Evolutionary conservation across 2,113 vertebrate species (phyloP), one percentile per base, ranked within the genome.

Genomic region (Neofelis nebulosa): DNA sequence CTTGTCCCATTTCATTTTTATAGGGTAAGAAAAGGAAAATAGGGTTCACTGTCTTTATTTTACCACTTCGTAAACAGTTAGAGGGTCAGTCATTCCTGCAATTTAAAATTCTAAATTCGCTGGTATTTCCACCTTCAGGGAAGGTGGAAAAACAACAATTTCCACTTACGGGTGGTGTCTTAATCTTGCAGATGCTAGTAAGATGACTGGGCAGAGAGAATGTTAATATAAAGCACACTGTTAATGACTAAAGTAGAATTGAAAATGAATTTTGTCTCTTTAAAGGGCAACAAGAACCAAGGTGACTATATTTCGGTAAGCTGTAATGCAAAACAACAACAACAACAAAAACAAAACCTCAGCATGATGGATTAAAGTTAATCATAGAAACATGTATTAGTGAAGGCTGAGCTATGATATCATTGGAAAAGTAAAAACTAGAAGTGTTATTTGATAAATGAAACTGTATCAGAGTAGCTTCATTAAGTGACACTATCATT

Each of bases 71-170:
- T 88, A 31, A 81, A 92, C 31, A 82, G 15, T 36, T 85, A 74
- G 48, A 78, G 61, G 4, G 15, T n/a, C 78, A 89, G 65, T 91
- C 83, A 78, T 91, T 52, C 33, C 68, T 96, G 5, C 41, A 80
- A 31, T 78, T 95, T 71, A 96, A 74, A 94, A 74, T 97, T 68
- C 71, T 73, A 41, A 73, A 82, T 95, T 96, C 71, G 19, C 65
- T 52, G 18, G 45, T 80, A 82, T 38, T 69, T 94, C 91, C 31
- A 76, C 31, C 73, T 90, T 97, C 48, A 90, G 52, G 25, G 27
- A 91, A 91, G 36, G 33, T 84, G 2, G 3, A 50, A 38, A 92
- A 78, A 36, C 65, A 73, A 89, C 27, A 14, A n/a, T 57, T 55
- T 94, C 55, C 18, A 52, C 19, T 36, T 33, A 68, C 14, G 0